These are phyloP conservation scores for Andrena haemorrhoa DNA, from an alignment of 2,888 invertebrate species.

Conservation along the genomic window DNA sequence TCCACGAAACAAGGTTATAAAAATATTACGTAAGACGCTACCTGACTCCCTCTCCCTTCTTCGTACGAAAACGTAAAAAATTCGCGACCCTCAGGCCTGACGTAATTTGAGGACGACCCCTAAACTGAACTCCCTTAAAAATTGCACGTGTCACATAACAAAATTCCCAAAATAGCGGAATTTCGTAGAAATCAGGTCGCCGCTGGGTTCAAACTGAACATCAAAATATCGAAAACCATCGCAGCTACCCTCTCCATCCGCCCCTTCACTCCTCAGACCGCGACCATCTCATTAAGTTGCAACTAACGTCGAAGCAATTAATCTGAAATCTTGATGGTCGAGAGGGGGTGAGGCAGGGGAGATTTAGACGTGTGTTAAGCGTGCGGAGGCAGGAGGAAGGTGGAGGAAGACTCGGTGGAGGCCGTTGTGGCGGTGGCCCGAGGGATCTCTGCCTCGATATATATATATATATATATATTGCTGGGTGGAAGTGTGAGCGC, in stretches of 20 bases:
- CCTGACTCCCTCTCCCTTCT: too few species aligned
- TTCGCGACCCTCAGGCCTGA: too few species aligned
- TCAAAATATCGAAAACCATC: constrained; percentile 10
- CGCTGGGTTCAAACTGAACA: neutral
- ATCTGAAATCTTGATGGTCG: constrained; percentile 74
- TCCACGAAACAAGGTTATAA: too few species aligned
- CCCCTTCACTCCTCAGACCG: constrained; percentile 17
- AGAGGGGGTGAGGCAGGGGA: constrained; percentile 22
- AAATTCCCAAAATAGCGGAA: too few species aligned
- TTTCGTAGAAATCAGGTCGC: too few species aligned
- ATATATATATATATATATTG: constrained; percentile 2
- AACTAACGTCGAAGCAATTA: constrained; percentile 78
- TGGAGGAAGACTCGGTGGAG: constrained; percentile 18
- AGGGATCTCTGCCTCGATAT: constrained; percentile 6
- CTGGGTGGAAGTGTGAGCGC: neutral
- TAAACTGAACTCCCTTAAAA: too few species aligned
- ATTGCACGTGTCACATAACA: too few species aligned
- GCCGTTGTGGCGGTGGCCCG: constrained; percentile 34
- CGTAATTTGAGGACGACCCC: too few species aligned
- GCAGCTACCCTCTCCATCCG: constrained; percentile 2
- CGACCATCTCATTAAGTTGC: constrained; percentile 75
- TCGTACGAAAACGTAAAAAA: too few species aligned
- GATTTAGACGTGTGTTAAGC: constrained; percentile 7
- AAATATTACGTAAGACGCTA: too few species aligned
- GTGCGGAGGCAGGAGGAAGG: constrained; percentile 6